Base-by-base conservation (phyloP, 2,113 vertebrate genomes). In the Neogale vison region DNA sequence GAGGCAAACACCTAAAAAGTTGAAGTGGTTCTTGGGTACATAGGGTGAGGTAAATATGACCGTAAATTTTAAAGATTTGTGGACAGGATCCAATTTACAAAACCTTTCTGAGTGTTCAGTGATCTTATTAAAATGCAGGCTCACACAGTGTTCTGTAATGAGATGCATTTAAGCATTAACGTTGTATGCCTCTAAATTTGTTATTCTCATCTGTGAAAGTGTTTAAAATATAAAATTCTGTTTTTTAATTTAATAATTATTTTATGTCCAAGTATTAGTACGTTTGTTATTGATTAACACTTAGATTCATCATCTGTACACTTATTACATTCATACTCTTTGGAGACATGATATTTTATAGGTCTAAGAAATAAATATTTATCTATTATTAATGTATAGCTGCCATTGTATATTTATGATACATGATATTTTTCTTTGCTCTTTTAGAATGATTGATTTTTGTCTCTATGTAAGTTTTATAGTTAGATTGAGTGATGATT, bases 391-490 rank as follows among this genome's bases (percentile, higher is more conserved):
- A 97, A 97, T 89, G 80, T 79, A 89, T 90, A 82, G 39, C 88
- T 97, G 79, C 82, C 93, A 86, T 79, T 89, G 50, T 95, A 61
- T 97, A 97, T 97, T 97, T 98, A 97, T 97, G 96, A 94, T 89
- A 95, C 61, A 59, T 97, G 97, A 50, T 96, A 95, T 90, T 97
- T 98, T 97, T 94, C 84, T 96, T 96, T 96, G 59, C 94, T 98
- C 42, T 94, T 97, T 98, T 98, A 94, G 77, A 93, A 86, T 98
- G 97, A 98, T 98, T 98, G 95, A 98, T 96, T 97, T 97, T 97
- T 97, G 90, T 98, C 85, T 98, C 82, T 77, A 3, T 85, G 72
- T 83, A 71, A 94, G 85, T 97, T 97, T 98, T 87, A 90, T 96
- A 69, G 90, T 94, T 93, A 93, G 88, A 96, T 39, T 96, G 98